Percentiles rank a stretch among this genome's conserved stretches.
Evolutionary conservation across 1,140 invertebrate species (phyloP).

Genomic region (Drosophila nasuta): DNA sequence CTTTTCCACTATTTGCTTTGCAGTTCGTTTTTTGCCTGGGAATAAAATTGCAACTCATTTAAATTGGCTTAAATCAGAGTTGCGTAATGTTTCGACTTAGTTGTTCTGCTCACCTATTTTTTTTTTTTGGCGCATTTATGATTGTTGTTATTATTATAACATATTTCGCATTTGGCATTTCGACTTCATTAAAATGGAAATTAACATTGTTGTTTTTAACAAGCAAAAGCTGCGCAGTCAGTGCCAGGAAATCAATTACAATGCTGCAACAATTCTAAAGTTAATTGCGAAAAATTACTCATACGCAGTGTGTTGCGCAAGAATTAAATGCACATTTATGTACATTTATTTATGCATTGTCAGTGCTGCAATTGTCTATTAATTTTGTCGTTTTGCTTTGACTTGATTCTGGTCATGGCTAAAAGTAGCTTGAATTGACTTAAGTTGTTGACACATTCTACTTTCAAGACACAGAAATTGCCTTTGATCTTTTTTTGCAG

Average conservation of each 20-base stretch:
- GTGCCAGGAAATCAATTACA: constrained; percentile 64
- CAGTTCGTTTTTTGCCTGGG: constrained; percentile 2
- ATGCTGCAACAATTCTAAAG: constrained; percentile 35
- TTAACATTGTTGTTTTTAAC: constrained; percentile 27
- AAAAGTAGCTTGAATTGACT: neutral
- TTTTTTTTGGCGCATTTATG: neutral
- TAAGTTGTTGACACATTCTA: constrained; percentile 9
- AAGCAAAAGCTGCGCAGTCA: neutral
- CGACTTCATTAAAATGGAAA: constrained; percentile 65
- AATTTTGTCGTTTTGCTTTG: neutral
- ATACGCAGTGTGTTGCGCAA: constrained; percentile 69
- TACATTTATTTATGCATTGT: constrained; percentile 27
- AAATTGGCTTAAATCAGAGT: constrained; percentile 52
- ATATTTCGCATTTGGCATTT: constrained; percentile 47
- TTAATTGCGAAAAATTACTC: constrained; percentile 59
- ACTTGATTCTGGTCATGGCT: constrained; percentile 25
- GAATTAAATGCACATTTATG: constrained; percentile 29
- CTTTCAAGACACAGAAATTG: neutral
- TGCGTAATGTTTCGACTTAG: constrained; percentile 29
- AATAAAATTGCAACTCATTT: constrained; percentile 53
- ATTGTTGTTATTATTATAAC: constrained; percentile 23
- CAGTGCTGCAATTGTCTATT: constrained; percentile 22
- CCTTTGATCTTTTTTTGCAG: neutral
- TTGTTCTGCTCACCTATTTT: constrained; percentile 18
- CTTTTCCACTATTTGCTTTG: neutral